Conservation (phyloP, 2,113 vertebrate genomes). For the Gadus macrocephalus region DNA sequence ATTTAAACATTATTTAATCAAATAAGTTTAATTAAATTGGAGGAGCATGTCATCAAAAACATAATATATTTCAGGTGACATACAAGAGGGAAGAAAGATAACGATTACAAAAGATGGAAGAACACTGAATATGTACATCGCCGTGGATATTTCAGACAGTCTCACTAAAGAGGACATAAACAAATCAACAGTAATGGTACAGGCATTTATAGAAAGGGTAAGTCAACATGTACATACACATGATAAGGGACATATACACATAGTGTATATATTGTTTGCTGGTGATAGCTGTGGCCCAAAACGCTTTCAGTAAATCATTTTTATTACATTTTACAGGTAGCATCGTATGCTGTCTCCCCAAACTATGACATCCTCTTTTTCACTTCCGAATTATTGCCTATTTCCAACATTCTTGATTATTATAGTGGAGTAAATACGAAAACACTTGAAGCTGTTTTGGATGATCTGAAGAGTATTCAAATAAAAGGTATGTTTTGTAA, state of each 20-base stretch:
- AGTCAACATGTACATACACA: constrained; percentile 9
- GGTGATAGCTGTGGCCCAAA: no score
- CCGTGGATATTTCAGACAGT: constrained; percentile 70
- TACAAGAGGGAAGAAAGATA: constrained; percentile 48
- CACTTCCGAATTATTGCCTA: constrained; percentile 41
- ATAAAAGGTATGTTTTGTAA: constrained; percentile 39
- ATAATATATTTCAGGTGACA: constrained; percentile 43
- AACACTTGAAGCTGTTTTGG: accelerated
- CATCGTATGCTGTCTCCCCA: constrained; percentile 59
- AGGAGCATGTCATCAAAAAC: neutral
- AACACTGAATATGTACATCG: constrained; percentile 72
- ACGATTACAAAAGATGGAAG: constrained; percentile 48
- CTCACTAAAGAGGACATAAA: constrained; percentile 12
- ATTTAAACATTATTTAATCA: no score
- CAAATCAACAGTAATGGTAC: constrained; percentile 16
- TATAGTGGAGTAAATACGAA: neutral
- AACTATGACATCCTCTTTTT: constrained; percentile 72
- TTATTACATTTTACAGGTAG: constrained; percentile 56
- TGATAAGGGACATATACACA: neutral
- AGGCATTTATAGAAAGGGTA: constrained; percentile 64
- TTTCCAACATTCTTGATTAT: constrained; percentile 54
- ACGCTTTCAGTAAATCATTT: neutral
- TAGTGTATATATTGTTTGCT: neutral
- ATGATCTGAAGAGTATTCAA: constrained; percentile 3
- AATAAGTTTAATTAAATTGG: neutral